Evolutionary conservation across 2,797 vertebrate genomes (phyloP).

Genomic region (Margarornis squamiger): DNA sequence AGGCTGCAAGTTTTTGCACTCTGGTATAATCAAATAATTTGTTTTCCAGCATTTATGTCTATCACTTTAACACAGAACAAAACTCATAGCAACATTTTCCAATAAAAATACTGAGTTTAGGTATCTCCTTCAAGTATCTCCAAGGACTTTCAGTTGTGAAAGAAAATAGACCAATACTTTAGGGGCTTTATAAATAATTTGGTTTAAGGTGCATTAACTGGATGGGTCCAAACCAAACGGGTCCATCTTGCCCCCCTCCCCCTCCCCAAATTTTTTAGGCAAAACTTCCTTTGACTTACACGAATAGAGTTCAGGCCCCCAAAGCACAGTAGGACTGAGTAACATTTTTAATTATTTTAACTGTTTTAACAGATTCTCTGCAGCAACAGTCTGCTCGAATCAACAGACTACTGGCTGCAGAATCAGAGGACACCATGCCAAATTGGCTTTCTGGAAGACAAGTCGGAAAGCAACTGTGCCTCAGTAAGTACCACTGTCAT

Average conservation of each 20-base stretch:
- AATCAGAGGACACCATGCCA: constrained; percentile 90
- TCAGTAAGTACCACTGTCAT: constrained; percentile 83
- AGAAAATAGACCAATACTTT: not conserved
- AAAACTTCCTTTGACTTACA: not conserved
- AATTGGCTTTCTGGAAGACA: constrained; percentile 89
- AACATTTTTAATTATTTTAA: constrained; percentile 1
- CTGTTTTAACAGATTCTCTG: constrained; percentile 86
- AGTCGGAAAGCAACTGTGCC: constrained; percentile 83
- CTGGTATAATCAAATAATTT: not conserved
- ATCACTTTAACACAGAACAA: not conserved
- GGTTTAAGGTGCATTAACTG: not conserved
- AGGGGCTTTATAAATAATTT: not conserved
- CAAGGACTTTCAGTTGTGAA: not conserved
- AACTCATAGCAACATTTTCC: not conserved
- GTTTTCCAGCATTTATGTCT: not conserved
- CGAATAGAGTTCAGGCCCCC: not conserved
- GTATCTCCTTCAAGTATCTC: not conserved
- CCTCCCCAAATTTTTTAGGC: not conserved
- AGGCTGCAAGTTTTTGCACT: not conserved
- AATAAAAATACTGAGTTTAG: not conserved
- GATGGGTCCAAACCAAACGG: not conserved
- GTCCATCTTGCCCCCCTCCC: not conserved
- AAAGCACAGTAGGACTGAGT: not conserved
- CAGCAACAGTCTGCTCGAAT: constrained; percentile 89
- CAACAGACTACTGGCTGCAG: constrained; percentile 94